A percentile compares a stretch with the other conserved stretches of the same genome.
phyloP scores from a whole-genome alignment of 2,113 vertebrate species.

The Carlito syrichta region DNA sequence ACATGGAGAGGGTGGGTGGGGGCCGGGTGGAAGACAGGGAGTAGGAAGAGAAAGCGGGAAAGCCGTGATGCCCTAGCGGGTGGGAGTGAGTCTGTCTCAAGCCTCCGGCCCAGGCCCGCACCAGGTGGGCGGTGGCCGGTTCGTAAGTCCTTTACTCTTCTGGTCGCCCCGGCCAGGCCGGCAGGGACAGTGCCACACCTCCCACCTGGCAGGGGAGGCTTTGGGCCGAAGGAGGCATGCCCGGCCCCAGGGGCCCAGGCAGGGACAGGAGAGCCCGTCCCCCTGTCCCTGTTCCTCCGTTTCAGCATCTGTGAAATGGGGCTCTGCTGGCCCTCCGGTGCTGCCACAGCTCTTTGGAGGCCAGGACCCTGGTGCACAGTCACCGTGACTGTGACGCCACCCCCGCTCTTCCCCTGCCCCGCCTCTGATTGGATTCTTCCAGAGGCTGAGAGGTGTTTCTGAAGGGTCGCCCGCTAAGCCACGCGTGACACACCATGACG shows the following conservation, averaged over 20 bases:
- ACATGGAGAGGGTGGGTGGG: rapidly evolving
- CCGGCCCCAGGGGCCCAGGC: neutral
- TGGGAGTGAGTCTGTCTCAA: rapidly evolving
- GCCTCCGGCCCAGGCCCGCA: rapidly evolving
- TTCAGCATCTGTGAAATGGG: neutral
- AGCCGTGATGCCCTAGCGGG: rapidly evolving
- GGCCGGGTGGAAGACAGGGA: neutral
- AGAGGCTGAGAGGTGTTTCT: rapidly evolving
- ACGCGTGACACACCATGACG: rapidly evolving
- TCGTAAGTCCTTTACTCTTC: rapidly evolving
- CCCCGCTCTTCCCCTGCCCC: rapidly evolving
- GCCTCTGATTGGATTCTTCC: rapidly evolving
- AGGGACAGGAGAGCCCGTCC: neutral
- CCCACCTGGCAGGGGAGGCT: rapidly evolving
- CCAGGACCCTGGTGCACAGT: no score
- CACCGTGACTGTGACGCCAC: rapidly evolving
- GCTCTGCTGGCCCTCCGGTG: rapidly evolving
- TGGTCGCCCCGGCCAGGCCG: neutral
- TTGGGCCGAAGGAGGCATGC: no score
- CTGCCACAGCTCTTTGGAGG: rapidly evolving
- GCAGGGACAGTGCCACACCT: rapidly evolving
- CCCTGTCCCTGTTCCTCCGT: neutral
- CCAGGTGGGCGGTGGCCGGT: rapidly evolving
- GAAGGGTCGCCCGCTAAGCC: neutral
- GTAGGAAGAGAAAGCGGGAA: neutral